These are phyloP conservation scores for Pangasianodon gigas DNA, from an alignment of 2,113 vertebrate genomes.

Conservation along the genomic window DNA sequence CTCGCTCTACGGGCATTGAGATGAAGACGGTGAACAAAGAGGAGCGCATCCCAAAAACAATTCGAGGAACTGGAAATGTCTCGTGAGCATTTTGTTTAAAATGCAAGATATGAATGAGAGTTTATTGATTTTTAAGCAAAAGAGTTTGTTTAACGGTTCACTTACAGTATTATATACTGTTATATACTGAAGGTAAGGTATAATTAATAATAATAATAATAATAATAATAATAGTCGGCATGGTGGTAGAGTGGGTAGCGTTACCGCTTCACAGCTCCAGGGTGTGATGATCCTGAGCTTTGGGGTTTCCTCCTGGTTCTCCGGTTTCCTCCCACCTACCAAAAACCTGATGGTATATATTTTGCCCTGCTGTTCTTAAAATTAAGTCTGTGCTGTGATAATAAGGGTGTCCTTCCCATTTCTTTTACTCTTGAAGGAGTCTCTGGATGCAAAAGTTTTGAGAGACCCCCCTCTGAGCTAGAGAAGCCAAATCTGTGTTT, in stretches of 20 bases:
- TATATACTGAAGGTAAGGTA: not conserved
- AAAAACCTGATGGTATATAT: not conserved
- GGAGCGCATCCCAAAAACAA: not conserved
- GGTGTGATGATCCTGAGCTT: not conserved
- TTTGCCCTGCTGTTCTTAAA: not conserved
- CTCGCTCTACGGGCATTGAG: too few species aligned
- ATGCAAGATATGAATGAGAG: not conserved
- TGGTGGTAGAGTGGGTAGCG: not conserved
- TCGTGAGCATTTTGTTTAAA: not conserved
- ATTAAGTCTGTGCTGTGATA: too few species aligned
- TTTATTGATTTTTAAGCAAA: not conserved
- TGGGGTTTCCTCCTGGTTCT: not conserved
- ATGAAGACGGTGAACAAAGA: not conserved
- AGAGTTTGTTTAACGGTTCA: not conserved
- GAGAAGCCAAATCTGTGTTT: not conserved
- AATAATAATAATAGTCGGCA: not conserved
- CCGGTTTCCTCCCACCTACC: not conserved
- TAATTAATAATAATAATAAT: not conserved
- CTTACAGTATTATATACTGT: not conserved
- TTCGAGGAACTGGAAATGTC: not conserved
- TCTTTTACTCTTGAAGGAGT: not conserved
- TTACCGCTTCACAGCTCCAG: not conserved
- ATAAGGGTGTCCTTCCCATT: not conserved
- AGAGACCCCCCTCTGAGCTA: not conserved
- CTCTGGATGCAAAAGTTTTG: not conserved